phyloP scores from a whole-genome alignment of 2,888 invertebrate species.

The Bruchidius siliquastri region DNA sequence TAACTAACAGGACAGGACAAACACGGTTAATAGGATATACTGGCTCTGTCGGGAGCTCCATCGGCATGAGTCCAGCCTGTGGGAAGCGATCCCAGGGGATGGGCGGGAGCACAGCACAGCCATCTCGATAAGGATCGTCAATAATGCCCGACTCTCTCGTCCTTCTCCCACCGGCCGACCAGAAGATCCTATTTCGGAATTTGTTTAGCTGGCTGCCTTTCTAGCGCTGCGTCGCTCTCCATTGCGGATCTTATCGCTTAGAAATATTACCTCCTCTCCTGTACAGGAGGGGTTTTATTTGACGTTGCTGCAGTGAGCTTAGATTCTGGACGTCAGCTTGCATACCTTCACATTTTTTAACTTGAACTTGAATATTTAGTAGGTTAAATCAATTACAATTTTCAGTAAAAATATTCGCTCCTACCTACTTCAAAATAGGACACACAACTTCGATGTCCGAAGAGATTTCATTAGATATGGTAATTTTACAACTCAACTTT shows the following conservation, averaged over 20 bases:
- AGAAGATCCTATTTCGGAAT: constrained; percentile 24
- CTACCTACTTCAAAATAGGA: too few species aligned
- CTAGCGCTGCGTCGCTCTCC: not conserved
- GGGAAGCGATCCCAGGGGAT: constrained; percentile 32
- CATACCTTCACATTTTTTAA: too few species aligned
- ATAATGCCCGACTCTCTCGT: constrained; percentile 26
- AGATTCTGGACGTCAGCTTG: not conserved
- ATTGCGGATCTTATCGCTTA: constrained; percentile 5
- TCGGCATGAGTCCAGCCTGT: constrained; percentile 29
- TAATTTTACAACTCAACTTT: too few species aligned
- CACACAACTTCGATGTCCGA: too few species aligned
- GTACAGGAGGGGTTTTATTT: not conserved
- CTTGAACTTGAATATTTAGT: too few species aligned
- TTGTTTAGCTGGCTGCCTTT: constrained; percentile 18
- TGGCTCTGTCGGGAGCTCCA: constrained; percentile 25
- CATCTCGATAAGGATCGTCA: constrained; percentile 33
- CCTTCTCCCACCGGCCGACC: constrained; percentile 3
- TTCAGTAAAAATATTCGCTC: too few species aligned
- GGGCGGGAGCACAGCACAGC: constrained; percentile 2
- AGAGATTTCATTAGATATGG: too few species aligned
- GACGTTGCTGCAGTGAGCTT: not conserved
- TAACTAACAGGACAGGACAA: constrained; percentile 15
- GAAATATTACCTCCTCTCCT: not conserved
- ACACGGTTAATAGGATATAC: constrained; percentile 33
- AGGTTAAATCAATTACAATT: too few species aligned